These are phyloP conservation scores for Hemithea aestivaria DNA, from an alignment of 2,888 invertebrate genomes.

Conservation along the genomic window DNA sequence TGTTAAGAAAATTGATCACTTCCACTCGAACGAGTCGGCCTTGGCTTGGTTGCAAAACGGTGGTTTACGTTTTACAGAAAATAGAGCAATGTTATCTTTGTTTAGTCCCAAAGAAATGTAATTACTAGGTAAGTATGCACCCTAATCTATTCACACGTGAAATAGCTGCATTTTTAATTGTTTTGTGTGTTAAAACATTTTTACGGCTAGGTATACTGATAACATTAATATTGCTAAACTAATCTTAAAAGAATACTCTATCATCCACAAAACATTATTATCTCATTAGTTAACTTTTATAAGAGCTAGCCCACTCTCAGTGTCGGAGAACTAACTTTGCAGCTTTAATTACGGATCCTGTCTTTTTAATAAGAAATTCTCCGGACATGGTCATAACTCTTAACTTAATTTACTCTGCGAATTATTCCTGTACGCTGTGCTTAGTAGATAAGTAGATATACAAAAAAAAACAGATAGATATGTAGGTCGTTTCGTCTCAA, in stretches of 20 bases:
- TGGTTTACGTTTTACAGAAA: slow-evolving; percentile 13
- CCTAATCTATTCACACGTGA: too few species aligned
- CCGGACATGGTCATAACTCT: slow-evolving; percentile 29
- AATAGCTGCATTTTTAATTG: too few species aligned
- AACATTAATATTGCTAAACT: too few species aligned
- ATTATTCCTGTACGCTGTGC: slow-evolving; percentile 23
- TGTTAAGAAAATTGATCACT: slow-evolving; percentile 76
- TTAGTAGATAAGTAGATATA: too few species aligned
- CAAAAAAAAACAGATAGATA: too few species aligned
- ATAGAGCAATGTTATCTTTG: slow-evolving; percentile 11
- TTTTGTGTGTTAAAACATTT: too few species aligned
- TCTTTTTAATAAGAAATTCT: slow-evolving; percentile 30
- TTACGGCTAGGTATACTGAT: too few species aligned
- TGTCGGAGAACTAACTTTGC: slow-evolving; percentile 24
- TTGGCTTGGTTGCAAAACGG: slow-evolving; percentile 46
- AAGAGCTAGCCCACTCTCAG: slow-evolving; percentile 21
- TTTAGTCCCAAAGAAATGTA: slow-evolving; percentile 1
- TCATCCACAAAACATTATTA: slow-evolving; percentile 18
- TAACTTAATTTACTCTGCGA: slow-evolving; percentile 29
- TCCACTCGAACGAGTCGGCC: slow-evolving; percentile 60
- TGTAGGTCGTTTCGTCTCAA: too few species aligned
- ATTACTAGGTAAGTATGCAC: too few species aligned
- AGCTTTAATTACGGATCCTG: slow-evolving; percentile 31
- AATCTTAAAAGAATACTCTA: slow-evolving; percentile 3
- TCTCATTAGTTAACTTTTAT: slow-evolving; percentile 21